Percentiles rank a stretch among this genome's conserved stretches.
Evolutionary conservation across 2,888 invertebrate species (phyloP).

Genomic region (Plebejus argus): DNA sequence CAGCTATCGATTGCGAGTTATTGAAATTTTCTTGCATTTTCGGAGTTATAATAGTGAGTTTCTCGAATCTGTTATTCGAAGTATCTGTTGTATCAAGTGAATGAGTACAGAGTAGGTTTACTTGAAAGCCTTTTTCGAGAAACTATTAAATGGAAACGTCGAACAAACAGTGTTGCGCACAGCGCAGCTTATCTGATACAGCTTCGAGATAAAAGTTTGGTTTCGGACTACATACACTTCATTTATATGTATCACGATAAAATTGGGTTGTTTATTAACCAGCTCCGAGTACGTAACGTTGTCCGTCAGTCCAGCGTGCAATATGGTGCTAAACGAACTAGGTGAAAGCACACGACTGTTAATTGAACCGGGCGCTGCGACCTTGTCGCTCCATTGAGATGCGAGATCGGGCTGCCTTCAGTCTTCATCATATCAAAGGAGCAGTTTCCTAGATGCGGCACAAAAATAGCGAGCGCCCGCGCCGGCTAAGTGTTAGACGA

Average conservation of each 20-base stretch:
- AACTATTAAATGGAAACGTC: neutral
- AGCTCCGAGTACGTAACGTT: neutral
- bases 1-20: conserved; percentile 12
- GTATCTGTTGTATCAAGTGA: neutral
- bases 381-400: conserved; percentile 5
- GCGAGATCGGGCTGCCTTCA: conserved; percentile 7
- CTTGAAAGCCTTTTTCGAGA: neutral
- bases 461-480: conserved; percentile 74
- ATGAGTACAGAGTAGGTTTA: neutral
- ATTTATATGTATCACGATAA: neutral
- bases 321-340: neutral
- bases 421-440: conserved; percentile 25
- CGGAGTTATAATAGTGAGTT: neutral
- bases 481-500: conserved; percentile 77
- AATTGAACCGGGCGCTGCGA: neutral
- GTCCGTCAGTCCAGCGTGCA: conserved; percentile 1
- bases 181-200: neutral
- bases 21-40: conserved; percentile 5
- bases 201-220: neutral
- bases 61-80: neutral
- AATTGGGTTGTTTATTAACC: neutral
- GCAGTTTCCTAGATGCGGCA: conserved; percentile 56
- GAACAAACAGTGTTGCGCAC: neutral
- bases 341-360: conserved; percentile 12
- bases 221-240: neutral